phyloP scores from a whole-genome alignment of 2,113 vertebrate species.

The Chiloscyllium plagiosum region DNA sequence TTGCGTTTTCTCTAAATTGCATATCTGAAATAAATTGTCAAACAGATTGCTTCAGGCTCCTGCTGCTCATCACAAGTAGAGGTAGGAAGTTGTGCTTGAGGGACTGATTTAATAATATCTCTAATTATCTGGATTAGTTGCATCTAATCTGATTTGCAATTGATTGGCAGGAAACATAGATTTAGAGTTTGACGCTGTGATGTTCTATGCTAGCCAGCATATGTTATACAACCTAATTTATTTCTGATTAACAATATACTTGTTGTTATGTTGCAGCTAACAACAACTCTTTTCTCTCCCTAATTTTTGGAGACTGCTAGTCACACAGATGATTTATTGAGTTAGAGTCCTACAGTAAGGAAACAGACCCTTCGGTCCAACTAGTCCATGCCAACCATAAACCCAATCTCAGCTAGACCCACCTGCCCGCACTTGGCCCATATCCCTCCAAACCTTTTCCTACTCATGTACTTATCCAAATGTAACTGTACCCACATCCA shows the following conservation, averaged over 20 bases:
- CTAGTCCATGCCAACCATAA: no score
- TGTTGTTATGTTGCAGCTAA: background rate
- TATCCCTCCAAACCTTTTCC: no score
- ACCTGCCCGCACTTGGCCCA: no score
- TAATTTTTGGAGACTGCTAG: background rate
- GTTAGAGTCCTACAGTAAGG: no score
- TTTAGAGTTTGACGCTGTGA: background rate
- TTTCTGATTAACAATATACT: background rate
- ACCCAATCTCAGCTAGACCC: no score
- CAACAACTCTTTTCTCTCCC: background rate
- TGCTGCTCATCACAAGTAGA: background rate
- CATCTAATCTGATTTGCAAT: background rate
- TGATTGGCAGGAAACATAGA: slow-evolving; percentile 7
- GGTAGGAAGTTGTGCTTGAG: background rate
- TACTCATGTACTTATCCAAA: no score
- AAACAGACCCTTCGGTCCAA: no score
- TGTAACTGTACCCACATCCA: no score
- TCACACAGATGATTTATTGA: background rate
- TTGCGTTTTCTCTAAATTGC: background rate
- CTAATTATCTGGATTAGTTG: slow-evolving; percentile 28
- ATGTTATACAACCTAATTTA: background rate
- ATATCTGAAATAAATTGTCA: slow-evolving; percentile 16
- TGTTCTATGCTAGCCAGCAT: background rate
- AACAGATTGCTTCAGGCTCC: background rate
- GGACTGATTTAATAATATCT: slow-evolving; percentile 8